Conservation (phyloP, 2,113 vertebrate species). For the Prinia subflava region DNA sequence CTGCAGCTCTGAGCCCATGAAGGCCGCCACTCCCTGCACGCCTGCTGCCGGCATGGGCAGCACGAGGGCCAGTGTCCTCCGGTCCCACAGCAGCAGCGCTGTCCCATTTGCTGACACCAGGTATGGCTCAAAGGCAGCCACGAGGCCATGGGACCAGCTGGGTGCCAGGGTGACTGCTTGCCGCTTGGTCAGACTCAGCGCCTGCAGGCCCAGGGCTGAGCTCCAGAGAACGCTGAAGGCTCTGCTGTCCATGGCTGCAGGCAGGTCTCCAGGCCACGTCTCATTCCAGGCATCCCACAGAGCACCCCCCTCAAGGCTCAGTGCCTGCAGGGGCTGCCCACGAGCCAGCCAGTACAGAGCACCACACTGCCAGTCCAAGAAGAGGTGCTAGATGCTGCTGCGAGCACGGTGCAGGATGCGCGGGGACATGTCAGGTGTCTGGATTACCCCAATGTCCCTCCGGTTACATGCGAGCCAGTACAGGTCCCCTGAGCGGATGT, state of each 20-base stretch:
- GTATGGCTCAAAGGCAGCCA: conserved; percentile 80
- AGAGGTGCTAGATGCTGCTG: conserved; percentile 70
- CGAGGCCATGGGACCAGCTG: conserved; percentile 69
- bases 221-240: conserved; percentile 83
- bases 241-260: conserved; percentile 73
- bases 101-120: conserved; percentile 72
- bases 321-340: conserved; percentile 65
- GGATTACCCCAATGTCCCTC: conserved; percentile 70
- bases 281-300: conserved; percentile 68
- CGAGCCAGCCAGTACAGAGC: conserved; percentile 80
- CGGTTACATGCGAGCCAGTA: conserved; percentile 85
- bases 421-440: not conserved
- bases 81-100: conserved; percentile 79
- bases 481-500: conserved; percentile 75
- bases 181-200: conserved; percentile 74
- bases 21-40: conserved; percentile 56
- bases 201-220: conserved; percentile 69
- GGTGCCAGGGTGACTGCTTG: conserved; percentile 56
- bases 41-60: not conserved
- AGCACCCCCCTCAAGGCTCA: conserved; percentile 74
- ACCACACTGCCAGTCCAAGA: conserved; percentile 80
- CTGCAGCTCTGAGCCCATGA: conserved; percentile 43
- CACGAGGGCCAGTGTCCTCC: conserved; percentile 60
- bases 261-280: conserved; percentile 43
- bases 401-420: conserved; percentile 71